Evolutionary conservation across 30 jellyfish, hydroid and myxozoan genomes (phyloP), one percentile per base, ranked within the genome.

Genomic region (Cassiopea xamachana): DNA sequence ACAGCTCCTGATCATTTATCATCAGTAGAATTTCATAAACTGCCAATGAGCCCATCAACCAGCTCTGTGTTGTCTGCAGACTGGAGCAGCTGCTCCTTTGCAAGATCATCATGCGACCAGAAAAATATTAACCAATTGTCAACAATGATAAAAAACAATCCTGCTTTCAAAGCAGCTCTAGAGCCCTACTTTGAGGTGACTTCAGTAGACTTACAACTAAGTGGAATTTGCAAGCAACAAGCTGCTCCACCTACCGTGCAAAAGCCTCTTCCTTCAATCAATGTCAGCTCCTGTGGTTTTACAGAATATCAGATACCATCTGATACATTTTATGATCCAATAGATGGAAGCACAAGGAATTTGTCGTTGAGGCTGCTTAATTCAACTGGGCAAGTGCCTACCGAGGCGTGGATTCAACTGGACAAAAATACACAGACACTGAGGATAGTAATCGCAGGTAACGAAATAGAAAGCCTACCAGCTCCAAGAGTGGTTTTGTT

Each of bases 341-440:
- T 95, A 7, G 99, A 95, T 80, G 99, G 99, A 47, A 69, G 69
- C 39, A 88, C 99, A 4, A 58, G 95, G 47, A 39, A 74, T n/a
- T 61, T 95, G 48, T 14, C 92, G 39, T 85, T 95, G n/a, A 16
- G 96, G 39, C 61, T 92, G 83, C 59, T 84, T 1, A 87, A 80
- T 48, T n/a, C 90, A 2, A 75, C 91, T 1, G 89, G 87, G 16
- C 78, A 72, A 51, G 89, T 84, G 7, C 55, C 85, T 6, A 70
- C 81, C 1, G 89, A 81, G 61, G 72, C 83, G 43, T 88, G 92
- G 95, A 55, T 92, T 12, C 50, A 87, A 14, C 88, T 95, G 75
- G 94, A 95, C 60, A 48, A 93, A 2, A 9, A 14, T 17, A 81
- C 92, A 2, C 98, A 92, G 60, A 87, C 81, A 47, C 18, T 95